Evolutionary conservation across 2,888 invertebrate species (phyloP).

Genomic region (Tenodera sinensis): DNA sequence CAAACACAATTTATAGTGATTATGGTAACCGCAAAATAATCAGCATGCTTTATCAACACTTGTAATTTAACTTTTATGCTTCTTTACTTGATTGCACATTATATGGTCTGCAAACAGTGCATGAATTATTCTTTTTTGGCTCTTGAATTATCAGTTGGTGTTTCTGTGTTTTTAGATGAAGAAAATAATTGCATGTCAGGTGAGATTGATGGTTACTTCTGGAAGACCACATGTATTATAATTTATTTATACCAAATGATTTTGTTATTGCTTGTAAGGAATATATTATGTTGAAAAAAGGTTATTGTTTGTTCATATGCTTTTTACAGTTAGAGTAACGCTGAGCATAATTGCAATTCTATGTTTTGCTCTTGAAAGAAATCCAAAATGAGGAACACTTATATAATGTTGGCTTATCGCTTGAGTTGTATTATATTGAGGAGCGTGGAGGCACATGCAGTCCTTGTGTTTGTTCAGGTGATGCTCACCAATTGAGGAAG

Average conservation of each 20-base stretch:
- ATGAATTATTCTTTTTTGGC: no score
- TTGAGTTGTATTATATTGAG: not conserved
- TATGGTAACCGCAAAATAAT: no score
- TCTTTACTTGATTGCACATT: no score
- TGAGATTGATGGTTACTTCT: not conserved
- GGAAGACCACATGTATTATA: not conserved
- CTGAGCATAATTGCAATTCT: not conserved
- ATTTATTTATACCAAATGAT: no score
- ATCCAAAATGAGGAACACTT: not conserved
- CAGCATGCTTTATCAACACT: no score
- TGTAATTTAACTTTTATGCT: no score
- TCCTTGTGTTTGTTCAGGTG: constrained; percentile 24
- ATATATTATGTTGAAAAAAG: not conserved
- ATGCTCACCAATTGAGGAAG: constrained; percentile 12
- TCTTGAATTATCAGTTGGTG: not conserved
- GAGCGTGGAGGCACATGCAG: constrained; percentile 10
- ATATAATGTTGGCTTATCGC: not conserved
- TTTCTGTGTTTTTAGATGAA: not conserved
- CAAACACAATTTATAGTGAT: no score
- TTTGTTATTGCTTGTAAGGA: not conserved
- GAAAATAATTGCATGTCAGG: not conserved
- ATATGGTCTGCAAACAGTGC: no score
- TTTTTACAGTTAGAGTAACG: not conserved
- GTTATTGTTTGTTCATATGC: not conserved
- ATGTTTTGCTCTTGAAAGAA: not conserved